Percentiles rank a stretch among this genome's conserved stretches.
Evolutionary conservation across 2,113 vertebrate species (phyloP).

Genomic region (Syrrhaptes paradoxus): DNA sequence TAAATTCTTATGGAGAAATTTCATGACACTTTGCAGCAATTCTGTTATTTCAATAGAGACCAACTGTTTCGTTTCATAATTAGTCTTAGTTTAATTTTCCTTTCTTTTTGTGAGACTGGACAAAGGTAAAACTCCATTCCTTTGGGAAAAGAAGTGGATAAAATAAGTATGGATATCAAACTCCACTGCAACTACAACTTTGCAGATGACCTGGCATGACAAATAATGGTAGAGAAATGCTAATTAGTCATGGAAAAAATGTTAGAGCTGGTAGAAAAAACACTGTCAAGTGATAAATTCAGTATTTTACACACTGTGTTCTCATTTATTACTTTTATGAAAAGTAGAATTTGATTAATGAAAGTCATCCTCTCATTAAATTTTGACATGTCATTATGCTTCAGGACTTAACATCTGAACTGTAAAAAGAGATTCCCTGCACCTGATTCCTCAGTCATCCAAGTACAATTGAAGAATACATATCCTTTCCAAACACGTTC

Average conservation of each 20-base stretch:
- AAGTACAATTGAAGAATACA: background rate
- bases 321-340: background rate
- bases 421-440: background rate
- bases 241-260: conserved; percentile 15
- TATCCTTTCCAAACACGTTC: background rate
- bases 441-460: background rate
- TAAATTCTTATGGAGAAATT: background rate
- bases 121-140: background rate
- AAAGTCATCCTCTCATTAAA: background rate
- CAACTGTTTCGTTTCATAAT: background rate
- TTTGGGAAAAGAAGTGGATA: background rate
- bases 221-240: background rate
- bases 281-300: background rate
- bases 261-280: background rate
- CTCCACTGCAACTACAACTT: background rate
- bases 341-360: conserved; percentile 13
- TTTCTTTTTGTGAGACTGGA: background rate
- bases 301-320: background rate
- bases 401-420: background rate
- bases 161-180: background rate
- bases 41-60: background rate
- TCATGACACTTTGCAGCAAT: background rate
- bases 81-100: background rate
- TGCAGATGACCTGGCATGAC: background rate
- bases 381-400: background rate